Base-by-base conservation (phyloP, 1,140 invertebrate genomes). In the Dinoponera quadriceps region DNA sequence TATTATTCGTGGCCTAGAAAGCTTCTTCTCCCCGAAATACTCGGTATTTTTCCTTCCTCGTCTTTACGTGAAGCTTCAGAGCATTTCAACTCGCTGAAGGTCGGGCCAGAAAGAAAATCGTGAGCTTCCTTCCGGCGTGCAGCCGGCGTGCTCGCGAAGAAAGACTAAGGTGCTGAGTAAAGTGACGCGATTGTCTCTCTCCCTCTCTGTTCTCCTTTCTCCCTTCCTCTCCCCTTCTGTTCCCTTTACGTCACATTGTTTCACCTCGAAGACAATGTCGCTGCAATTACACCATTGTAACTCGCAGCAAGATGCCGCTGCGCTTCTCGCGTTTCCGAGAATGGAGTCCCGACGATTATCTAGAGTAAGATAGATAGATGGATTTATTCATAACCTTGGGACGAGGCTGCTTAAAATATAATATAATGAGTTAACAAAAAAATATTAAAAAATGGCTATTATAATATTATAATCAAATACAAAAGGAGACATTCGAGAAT, bases 101-200 rank as follows among this genome's bases (percentile, higher is more conserved):
- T 54, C 7, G 63, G 69, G 20, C 22, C 49, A 38, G 33, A 69
- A 54, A 54, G 63, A 44, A 69, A 57, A 78, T 78, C 38, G 51
- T 20, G 3, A 38, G 14, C 74, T 78, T 78, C 75, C 75, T 78
- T 69, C 63, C 75, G 33, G 20, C 22, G 29, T 62, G 38, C 25
- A 44, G 38, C 27, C 14, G 55, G 44, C 29, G 22, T 27, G 18
- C 38, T 78, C 63, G 44, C 25, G 48, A 68, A 44, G 68, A 33
- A 69, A 48, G 63, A 57, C 25, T 14, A 54, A 54, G n/a, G 9
- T 44, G 5, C 16, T 3, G n/a, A n/a, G 16, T 20, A 16, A 22
- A 14, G 7, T 44, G 49, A 57, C 14, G 16, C 63, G 18, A 78
- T 69, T 38, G 62, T 55, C 62, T 68, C 16, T 3, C 18, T 7